Evolutionary conservation across 2,113 vertebrate species (phyloP), one percentile per base, ranked within the genome.

Genomic region (Dipodomys stephensi): DNA sequence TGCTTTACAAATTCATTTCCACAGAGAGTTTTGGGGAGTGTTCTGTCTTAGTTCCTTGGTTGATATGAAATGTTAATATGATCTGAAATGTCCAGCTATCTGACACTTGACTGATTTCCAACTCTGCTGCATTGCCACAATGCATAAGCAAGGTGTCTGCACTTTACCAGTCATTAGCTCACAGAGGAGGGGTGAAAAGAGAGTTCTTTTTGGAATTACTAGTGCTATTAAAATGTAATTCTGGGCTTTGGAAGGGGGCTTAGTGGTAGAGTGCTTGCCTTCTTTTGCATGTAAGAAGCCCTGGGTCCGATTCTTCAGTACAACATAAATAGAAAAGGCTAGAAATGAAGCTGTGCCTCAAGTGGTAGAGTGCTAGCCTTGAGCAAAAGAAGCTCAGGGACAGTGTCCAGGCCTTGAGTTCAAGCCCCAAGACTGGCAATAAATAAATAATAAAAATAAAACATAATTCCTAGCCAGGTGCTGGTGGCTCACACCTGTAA

Each of bases 61-160:
- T 91, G 87, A 88, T 83, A 87, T 10, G 80, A 92, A 94, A 95
- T 86, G 77, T 96, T 39, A 39, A 39, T 39, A 39, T 39, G 39
- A 39, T 39, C 39, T 39, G 39, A 39, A 39, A 39, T 39, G 39
- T 39, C 39, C 72, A 87, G 28, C 68, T 94, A 87, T 86, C 53
- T 86, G 91, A 92, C 83, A 72, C 67, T 81, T 90, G 74, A 28
- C 83, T 11, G 9, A 30, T 71, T 71, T 20, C 49, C 92, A n/a
- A 30, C 46, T 87, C 27, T 46, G 30, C 73, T 83, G 6, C 72
- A 35, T 83, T 83, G 81, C 39, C 67, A 44, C 62, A 80, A 49
- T 91, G 67, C 77, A 88, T 86, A 87, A 83, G 12, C 82, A 5
- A 77, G 77, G 91, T 32, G 15, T 60, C n/a, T 91, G 25, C 23